Percentiles rank a stretch among this genome's conserved stretches.
These are phyloP conservation scores for Knipowitschia caucasica DNA, from an alignment of 2,797 vertebrate species.

Conservation along the genomic window DNA sequence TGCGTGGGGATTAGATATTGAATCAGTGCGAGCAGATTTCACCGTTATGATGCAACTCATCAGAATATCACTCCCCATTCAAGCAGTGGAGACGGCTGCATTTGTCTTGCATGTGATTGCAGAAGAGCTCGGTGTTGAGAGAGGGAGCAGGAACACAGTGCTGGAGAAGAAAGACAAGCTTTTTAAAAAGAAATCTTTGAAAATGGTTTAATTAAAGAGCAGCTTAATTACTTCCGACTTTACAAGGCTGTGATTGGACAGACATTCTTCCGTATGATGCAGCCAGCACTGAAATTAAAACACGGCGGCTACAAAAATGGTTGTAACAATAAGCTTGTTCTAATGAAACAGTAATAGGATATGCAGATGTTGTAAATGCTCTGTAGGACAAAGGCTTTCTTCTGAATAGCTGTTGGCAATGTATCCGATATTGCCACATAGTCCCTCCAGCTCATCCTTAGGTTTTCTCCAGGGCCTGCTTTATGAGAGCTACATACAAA, in stretches of 20 bases:
- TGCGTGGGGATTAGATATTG: constrained; percentile 57
- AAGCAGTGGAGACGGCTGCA: constrained; percentile 46
- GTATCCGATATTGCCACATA: too few relatives aligned
- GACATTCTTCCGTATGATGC: constrained; percentile 48
- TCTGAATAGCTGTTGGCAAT: not conserved
- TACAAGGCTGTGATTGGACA: constrained; percentile 41
- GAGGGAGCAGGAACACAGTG: not conserved
- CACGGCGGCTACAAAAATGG: constrained; percentile 27
- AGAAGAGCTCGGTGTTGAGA: constrained; percentile 21
- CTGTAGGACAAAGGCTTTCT: constrained; percentile 1
- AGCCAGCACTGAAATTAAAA: constrained; percentile 40
- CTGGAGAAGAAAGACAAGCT: constrained; percentile 16
- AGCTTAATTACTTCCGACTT: constrained; percentile 57
- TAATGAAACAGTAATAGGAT: constrained; percentile 10
- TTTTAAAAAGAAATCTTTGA: constrained; percentile 8
- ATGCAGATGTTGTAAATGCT: not conserved
- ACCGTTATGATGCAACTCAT: constrained; percentile 57
- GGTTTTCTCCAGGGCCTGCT: too few relatives aligned
- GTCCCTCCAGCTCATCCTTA: too few relatives aligned
- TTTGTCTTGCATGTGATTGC: constrained; percentile 62
- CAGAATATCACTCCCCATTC: constrained; percentile 52
- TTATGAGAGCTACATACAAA: too few relatives aligned
- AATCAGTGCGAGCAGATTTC: constrained; percentile 52
- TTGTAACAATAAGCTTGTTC: constrained; percentile 11
- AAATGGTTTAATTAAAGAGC: constrained; percentile 55